A percentile compares a stretch with the other conserved stretches of the same genome.
These are phyloP conservation scores for Phyllopteryx taeniolatus DNA, from an alignment of 2,113 vertebrate species.

Conservation along the genomic window DNA sequence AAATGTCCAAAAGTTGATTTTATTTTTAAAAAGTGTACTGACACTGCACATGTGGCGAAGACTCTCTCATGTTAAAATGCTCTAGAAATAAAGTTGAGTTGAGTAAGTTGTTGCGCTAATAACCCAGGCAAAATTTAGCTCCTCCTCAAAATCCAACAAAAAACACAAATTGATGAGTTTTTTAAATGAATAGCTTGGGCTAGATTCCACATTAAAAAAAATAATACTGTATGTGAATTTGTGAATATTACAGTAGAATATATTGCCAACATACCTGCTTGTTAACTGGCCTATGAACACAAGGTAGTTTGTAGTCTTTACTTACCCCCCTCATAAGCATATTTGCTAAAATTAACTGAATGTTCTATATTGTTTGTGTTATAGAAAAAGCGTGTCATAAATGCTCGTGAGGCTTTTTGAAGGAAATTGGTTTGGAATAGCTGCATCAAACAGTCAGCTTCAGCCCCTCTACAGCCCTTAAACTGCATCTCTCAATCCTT, in stretches of 20 bases:
- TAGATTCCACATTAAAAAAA: too few relatives aligned
- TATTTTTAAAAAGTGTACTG: too few relatives aligned
- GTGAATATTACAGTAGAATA: neutral
- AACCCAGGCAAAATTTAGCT: too few relatives aligned
- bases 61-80: too few relatives aligned
- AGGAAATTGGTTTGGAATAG: constrained; percentile 56
- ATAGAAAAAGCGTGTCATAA: constrained; percentile 35
- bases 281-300: neutral
- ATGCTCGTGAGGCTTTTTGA: constrained; percentile 33
- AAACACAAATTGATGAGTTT: too few relatives aligned
- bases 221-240: too few relatives aligned
- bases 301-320: neutral
- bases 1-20: too few relatives aligned
- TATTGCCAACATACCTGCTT: neutral
- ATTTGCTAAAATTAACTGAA: neutral
- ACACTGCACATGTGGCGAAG: too few relatives aligned
- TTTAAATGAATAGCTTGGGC: too few relatives aligned
- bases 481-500: constrained; percentile 56
- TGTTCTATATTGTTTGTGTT: neutral
- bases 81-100: too few relatives aligned
- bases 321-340: neutral
- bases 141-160: too few relatives aligned
- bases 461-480: constrained; percentile 37
- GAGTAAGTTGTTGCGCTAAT: too few relatives aligned
- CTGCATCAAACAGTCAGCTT: constrained; percentile 40